Base-by-base conservation (phyloP, 2,797 vertebrate genomes). In the Hyperoplus lanceolatus region DNA sequence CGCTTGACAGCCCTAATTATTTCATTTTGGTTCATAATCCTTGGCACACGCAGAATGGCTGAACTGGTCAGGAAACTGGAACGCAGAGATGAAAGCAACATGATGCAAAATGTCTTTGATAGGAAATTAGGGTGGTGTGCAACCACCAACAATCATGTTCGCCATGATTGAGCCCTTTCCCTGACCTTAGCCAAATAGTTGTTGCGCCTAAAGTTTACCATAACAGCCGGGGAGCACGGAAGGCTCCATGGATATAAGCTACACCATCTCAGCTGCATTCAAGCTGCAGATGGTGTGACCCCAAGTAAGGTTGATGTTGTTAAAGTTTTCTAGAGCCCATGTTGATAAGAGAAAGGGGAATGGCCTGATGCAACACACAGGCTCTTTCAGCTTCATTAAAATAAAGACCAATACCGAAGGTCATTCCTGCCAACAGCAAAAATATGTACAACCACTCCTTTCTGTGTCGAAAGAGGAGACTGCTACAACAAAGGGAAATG, bases 161-260 rank as follows among this genome's bases (percentile, higher is more conserved):
- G n/a, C 49, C n/a, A 51, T 51, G 50, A 53, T 18, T 18, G 16
- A 51, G 49, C 14, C 49, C 29, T 29, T 29, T 29, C 29, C 29
- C 29, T 29, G 29, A 29, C 29, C 29, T 29, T 29, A 29, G 29
- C 29, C 29, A 29, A 29, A 29, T 29, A 29, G 29, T 29, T 29
- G 29, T 29, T 29, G 29, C 29, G 29, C 29, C 29, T 29, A 29
- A 29, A 29, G 29, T 29, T 29, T 29, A 29, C 29, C 29, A 29
- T 29, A 29, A 3, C 29, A 29, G 29, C 29, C 29, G 6, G 39
- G 29, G 55, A 14, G 36, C 55, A 57, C 55, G 13, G 36, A 15
- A 38, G 55, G 55, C 55, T 56, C 12, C 54, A 56, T 56, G 21
- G 29, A 56, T 38, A 56, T 29, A 56, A 56, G 54, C 54, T 56